phyloP scores from a whole-genome alignment of 2,797 vertebrate species.

The Knipowitschia caucasica region DNA sequence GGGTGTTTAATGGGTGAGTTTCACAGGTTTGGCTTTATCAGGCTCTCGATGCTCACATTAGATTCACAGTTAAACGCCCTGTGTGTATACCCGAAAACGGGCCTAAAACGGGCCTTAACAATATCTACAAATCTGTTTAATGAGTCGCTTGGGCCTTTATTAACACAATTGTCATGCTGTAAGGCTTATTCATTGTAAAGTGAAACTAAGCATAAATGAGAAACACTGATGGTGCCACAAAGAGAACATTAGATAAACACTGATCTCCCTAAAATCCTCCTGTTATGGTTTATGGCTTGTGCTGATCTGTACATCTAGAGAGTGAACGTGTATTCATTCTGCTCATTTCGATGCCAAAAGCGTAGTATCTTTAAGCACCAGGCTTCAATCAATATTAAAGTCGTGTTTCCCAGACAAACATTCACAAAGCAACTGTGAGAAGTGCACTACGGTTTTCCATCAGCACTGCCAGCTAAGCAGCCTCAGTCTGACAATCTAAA shows the following conservation, averaged over 20 bases:
- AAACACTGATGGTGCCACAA: too few relatives aligned
- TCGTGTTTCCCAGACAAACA: slow-evolving; percentile 25
- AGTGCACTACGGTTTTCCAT: slow-evolving; percentile 28
- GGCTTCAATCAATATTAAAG: slow-evolving; percentile 29
- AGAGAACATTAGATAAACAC: too few relatives aligned
- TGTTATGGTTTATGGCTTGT: too few relatives aligned
- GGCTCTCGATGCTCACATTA: slow-evolving; percentile 9
- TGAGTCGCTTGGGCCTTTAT: not conserved
- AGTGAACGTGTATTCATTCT: not conserved
- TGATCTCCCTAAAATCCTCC: too few relatives aligned
- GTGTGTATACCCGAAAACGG: not conserved
- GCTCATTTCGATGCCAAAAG: slow-evolving; percentile 31
- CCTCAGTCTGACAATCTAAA: slow-evolving; percentile 29
- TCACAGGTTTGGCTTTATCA: slow-evolving; percentile 24
- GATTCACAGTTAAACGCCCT: not conserved
- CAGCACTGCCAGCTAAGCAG: slow-evolving; percentile 24
- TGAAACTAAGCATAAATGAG: not conserved
- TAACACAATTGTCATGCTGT: not conserved
- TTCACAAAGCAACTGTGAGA: slow-evolving; percentile 25
- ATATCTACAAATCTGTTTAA: not conserved
- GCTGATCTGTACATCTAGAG: not conserved
- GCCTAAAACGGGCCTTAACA: slow-evolving; percentile 15
- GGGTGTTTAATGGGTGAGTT: slow-evolving; percentile 29
- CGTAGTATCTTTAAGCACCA: slow-evolving; percentile 25
- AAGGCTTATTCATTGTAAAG: not conserved